Base-by-base conservation (phyloP, 2,113 vertebrate species). In the Otocyon megalotis region DNA sequence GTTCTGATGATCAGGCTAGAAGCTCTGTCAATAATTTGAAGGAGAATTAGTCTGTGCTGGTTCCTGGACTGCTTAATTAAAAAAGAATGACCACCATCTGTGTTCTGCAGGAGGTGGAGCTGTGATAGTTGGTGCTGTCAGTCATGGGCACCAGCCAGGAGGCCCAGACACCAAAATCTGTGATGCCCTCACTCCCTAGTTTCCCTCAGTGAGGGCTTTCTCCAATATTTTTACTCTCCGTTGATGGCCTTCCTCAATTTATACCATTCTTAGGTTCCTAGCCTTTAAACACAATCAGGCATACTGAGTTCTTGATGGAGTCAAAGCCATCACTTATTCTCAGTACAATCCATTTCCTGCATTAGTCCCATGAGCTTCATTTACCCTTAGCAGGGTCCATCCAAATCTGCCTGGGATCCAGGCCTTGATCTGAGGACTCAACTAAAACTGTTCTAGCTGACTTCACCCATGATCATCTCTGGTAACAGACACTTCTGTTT, bases 251-350 rank as follows among this genome's bases (percentile, higher is more conserved):
- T 76, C 62, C 50, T 86, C 65, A 54, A 43, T 53, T 92, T 56
- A 37, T 69, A 72, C 22, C 56, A 56, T 62, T 89, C 43, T 79
- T 85, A 54, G 15, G 26, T 48, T 58, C 16, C 35, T n/a, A 30
- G 53, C 12, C 65, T 79, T 92, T 58, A 71, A 84, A 84, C 19
- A 87, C 24, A 77, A 5, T 4, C 50, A 88, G 53, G 24, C 50
- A 37, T 19, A 30, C 2, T 81, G 71, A 62, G 62, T 50, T 69
- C 85, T 19, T 54, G 37, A 79, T 12, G 16, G 28, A 20, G 22
- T 48, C 69, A 37, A 90, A 74, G n/a, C n/a, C 13, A 16, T 77
- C 50, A n/a, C 3, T 72, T 95, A 77, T 56, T 94, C 50, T 69
- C 71, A 58, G 2, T 9, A 53, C 19, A 77, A 72, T 62, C 35